Base-by-base conservation (phyloP, 1,140 invertebrate species). In the Neelides sp. region DNA sequence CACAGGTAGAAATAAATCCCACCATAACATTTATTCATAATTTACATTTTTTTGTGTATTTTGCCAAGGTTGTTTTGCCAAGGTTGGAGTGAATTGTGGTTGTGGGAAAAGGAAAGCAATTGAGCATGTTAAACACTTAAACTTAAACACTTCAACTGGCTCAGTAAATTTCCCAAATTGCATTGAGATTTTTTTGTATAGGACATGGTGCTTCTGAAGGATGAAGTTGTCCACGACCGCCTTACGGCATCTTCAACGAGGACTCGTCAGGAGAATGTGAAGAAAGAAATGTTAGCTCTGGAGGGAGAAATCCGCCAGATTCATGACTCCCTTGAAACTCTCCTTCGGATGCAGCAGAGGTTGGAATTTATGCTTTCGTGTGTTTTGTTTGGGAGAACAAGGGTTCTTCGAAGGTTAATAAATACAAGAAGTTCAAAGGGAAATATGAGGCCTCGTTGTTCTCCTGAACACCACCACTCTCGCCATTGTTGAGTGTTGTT, bases 291-390 rank as follows among this genome's bases (percentile, higher is more conserved):
- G 19, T 74, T 77, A 53, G 82, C 85, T 60, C 73, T 94, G 20
- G 82, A 85, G 57, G 72, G 79, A 44, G 83, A 92, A 70, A 90
- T 92, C 58, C 80, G 82, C 64, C 83, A 88, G 62, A 73, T 91
- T 45, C 78, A 91, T 69, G 90, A 94, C 55, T 75, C 84, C 5
- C 71, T 92, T 44, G 85, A 90, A 60, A 76, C 83, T 0, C 72
- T 94, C 48, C 72, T 80, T 41, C 78, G 89, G 60, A 78, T 90
- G 63, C 91, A 94, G 68, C 80, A 82, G 62, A 82, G 90, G 73
- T 90, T 22, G 44, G 5, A 47, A 24, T 37, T 19, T 12, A 26
- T 47, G 4, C 27, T 4, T 36, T 24, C 2, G 12, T 4, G 30
- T 4, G 27, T 24, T 24, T 24, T 24, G 2, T 43, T 27, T 24